Base-by-base conservation (phyloP, 2,113 vertebrate species). In the Furnarius figulus region DNA sequence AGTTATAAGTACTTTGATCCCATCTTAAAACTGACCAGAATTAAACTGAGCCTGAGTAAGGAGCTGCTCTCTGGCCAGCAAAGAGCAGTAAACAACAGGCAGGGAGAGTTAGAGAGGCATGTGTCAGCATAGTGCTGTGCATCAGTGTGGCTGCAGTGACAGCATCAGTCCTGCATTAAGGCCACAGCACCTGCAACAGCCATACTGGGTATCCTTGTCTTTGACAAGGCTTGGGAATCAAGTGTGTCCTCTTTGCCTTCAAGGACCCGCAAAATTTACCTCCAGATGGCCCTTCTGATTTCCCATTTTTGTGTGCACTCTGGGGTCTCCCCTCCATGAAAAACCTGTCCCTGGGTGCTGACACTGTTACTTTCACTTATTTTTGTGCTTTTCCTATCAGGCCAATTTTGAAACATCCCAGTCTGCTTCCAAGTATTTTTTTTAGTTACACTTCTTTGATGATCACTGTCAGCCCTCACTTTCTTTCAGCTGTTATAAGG, bases 81-180 rank as follows among this genome's bases (percentile, higher is more conserved):
- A 31, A 12, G 3, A 30, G 37, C 59, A 61, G 42, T 33, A 25
- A 28, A 16, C 1, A 5, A 15, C 55, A n/a, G 25, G 17, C 33
- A n/a, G 63, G 27, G 14, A 40, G 25, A 35, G 16, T 11, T 2
- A 18, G 33, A 33, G 40, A 44, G 50, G 14, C 0, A 1, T 8
- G n/a, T 46, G 35, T 30, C 25, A 27, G 21, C 28, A 35, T 9
- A 7, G 24, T 0, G 0, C 47, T 10, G 5, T 35, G 8, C 14
- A 27, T 49, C 5, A 21, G 27, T 8, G 10, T 0, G 5, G 11
- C 6, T 7, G 17, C 3, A 24, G 30, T 16, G 35, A 14, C 39
- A 44, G 4, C 46, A 33, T 20, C 42, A 10, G 4, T n/a, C 20
- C 23, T 12, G 46, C 39, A 33, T 74, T 28, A 5, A 4, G 33